Base-by-base conservation (phyloP, 2,797 vertebrate genomes). In the Pseudomugil tenellus region DNA sequence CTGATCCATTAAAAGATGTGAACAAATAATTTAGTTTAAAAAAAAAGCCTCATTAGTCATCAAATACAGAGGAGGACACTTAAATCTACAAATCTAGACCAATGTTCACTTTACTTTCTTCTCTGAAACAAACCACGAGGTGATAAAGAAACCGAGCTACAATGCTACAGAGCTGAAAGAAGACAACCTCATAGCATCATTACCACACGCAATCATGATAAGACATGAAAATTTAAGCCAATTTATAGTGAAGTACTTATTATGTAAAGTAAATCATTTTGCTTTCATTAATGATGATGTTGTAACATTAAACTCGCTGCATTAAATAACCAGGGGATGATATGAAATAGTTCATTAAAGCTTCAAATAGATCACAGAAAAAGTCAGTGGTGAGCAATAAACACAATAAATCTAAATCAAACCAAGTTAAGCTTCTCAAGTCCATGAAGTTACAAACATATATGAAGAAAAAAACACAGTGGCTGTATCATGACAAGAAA, bases 391-490 rank as follows among this genome's bases (percentile, higher is more conserved):
- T 16, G 37, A 16, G 41, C 21, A 6, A 41, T n/a, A 21, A 32
- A 19, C 12, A 12, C 13, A 32, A 21, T 10, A 31, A 17, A 13
- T 3, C 7, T 3, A 29, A 66, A 66, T 1, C 3, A 26, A 23
- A 49, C 26, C 62, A 60, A 71, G 66, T 46, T 21, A 46, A 46
- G 43, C n/a, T 19, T 19, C n/a, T 35, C 2, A 31, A 19, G n/a
- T 54, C 3, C 31, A 37, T 34, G 11, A 39, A 29, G 64, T 64
- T 57, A 70, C 39, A 59, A 64, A 56, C n/a, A n/a, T 32, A 29
- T 19, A 25, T 39, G 46, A 64, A 59, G 34, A 56, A 57, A 74
- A 67, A 53, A 26, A 12, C 11, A 8, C n/a, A n/a, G 39, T 41
- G 39, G 39, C 17, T 41, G 37, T 16, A 74, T 68, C 48, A 43